Evolutionary conservation across 2,797 vertebrate genomes (phyloP).

Genomic region (Bradypodion ventrale): DNA sequence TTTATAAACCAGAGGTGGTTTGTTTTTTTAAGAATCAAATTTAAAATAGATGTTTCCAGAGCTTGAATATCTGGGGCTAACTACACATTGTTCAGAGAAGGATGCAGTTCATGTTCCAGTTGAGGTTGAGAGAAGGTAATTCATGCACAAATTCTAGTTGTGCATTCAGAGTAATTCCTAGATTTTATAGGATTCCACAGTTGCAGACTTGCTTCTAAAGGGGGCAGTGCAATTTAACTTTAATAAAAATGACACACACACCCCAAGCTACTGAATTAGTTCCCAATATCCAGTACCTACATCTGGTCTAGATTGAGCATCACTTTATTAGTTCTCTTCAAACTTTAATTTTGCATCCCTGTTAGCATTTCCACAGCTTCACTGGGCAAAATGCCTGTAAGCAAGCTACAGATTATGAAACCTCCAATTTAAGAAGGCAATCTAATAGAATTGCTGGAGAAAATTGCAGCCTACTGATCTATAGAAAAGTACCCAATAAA

Average conservation of each 20-base stretch:
- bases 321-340: not conserved
- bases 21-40: too few species aligned
- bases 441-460: conserved; percentile 1
- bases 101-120: not conserved
- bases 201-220: not conserved
- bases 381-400: not conserved
- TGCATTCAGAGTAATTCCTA: not conserved
- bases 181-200: not conserved
- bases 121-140: not conserved
- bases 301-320: not conserved
- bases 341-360: not conserved
- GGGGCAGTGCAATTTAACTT: not conserved
- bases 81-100: not conserved
- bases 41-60: not conserved
- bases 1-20: too few species aligned
- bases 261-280: not conserved
- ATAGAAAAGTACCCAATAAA: not conserved
- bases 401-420: not conserved
- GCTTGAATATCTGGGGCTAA: not conserved
- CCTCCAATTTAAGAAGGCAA: not conserved
- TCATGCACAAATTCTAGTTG: not conserved
- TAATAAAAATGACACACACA: not conserved
- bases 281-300: not conserved
- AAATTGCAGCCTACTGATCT: not conserved
- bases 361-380: not conserved